Conservation (phyloP, 1,140 invertebrate species). For the Cherax destructor region DNA sequence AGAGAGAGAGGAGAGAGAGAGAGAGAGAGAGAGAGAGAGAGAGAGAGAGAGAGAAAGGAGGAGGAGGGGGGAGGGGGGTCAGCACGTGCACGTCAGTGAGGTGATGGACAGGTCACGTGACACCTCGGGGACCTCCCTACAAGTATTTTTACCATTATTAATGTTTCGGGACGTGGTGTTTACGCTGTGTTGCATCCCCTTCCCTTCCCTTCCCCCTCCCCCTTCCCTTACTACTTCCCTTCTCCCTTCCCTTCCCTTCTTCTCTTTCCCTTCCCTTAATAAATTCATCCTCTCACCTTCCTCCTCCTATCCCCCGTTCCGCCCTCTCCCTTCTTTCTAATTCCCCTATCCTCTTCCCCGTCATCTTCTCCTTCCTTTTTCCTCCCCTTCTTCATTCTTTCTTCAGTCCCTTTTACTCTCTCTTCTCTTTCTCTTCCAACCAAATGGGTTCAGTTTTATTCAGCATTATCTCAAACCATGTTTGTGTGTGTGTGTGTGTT, state of each 20-base stretch:
- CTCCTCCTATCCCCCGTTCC: too few relatives aligned
- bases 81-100: neutral
- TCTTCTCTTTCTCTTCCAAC: neutral
- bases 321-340: neutral
- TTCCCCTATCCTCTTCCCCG: neutral
- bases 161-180: constrained; percentile 1
- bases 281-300: too few relatives aligned
- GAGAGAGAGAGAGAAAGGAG: neutral
- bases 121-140: neutral
- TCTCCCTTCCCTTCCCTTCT: neutral
- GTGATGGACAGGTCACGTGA: neutral
- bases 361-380: neutral
- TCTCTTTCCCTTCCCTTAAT: neutral
- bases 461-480: too few relatives aligned
- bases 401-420: neutral
- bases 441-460: too few relatives aligned
- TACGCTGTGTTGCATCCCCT: neutral
- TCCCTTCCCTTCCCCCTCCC: neutral
- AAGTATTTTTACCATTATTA: constrained; percentile 16
- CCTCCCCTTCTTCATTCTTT: neutral
- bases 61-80: neutral
- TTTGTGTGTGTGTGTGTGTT: too few relatives aligned
- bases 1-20: constrained; percentile 9
- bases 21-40: neutral
- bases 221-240: neutral